Conservation (phyloP, 2,888 invertebrate species). For the Fissipunctia ypsillon region DNA sequence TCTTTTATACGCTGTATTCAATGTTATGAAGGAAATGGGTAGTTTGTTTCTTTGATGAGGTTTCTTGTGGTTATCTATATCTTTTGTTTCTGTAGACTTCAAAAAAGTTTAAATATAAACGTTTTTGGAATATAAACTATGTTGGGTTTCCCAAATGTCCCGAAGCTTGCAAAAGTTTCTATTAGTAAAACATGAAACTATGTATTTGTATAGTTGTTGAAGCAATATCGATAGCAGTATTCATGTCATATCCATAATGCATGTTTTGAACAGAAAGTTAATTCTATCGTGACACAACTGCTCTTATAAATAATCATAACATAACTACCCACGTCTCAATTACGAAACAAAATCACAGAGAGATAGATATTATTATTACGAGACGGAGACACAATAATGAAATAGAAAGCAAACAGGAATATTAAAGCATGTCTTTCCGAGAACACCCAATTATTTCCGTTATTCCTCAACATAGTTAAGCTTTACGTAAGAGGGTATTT, state of each 20-base stretch:
- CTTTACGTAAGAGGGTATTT: slow-evolving; percentile 55
- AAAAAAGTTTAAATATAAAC: background rate
- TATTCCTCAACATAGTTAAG: slow-evolving; percentile 61
- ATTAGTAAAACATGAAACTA: background rate
- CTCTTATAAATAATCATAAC: slow-evolving; percentile 15
- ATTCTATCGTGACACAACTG: slow-evolving; percentile 16
- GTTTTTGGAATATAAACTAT: background rate
- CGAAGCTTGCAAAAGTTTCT: background rate
- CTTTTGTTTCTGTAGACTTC: background rate
- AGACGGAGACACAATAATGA: slow-evolving; percentile 56
- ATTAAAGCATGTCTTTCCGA: slow-evolving; percentile 58
- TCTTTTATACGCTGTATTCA: slow-evolving; percentile 59
- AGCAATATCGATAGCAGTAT: background rate
- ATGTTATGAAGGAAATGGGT: slow-evolving; percentile 68
- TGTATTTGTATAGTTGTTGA: background rate
- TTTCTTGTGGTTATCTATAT: background rate
- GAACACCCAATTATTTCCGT: slow-evolving; percentile 70
- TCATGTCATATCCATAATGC: background rate
- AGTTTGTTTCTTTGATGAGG: background rate
- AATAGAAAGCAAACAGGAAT: slow-evolving; percentile 64
- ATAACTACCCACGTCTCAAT: slow-evolving; percentile 27
- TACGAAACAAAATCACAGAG: slow-evolving; percentile 34
- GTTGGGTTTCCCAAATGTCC: background rate
- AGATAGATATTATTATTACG: slow-evolving; percentile 28
- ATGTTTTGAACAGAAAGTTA: slow-evolving; percentile 2